Base-by-base conservation (phyloP, 2,888 invertebrate species). In the Ophion ellenae region DNA sequence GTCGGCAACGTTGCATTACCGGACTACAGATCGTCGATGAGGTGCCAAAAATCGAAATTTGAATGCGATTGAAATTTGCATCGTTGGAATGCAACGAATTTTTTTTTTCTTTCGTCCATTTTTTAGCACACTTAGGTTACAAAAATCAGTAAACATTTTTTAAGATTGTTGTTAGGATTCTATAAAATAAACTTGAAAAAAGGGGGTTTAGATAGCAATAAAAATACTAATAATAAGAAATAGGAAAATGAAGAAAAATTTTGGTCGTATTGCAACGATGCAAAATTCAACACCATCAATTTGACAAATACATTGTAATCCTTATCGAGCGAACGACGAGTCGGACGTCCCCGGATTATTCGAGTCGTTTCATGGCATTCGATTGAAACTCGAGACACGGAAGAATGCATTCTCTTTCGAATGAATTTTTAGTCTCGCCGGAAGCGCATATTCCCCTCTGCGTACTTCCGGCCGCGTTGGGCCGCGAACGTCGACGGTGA, bases 341-440 rank as follows among this genome's bases (percentile, higher is more conserved):
- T 61, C 24, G 24, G 57, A 59, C 36, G 10, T 28, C 5, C 45
- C n/a, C 53, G 28, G 7, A 71, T 64, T 80, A 36, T 47, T 47
- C 70, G 64, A 74, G 67, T 70, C 70, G 11, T 73, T 79, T 57
- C 32, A 17, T 45, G 20, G 40, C 24, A 28, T 59, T 61, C 47
- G 45, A 59, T 66, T 75, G 20, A 71, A 9, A 79, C 36, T 20
- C 64, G 36, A 11, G 32, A 20, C 40, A 66, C 59, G 40, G 11
- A 57, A 24, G 40, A 53, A 70, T 28, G 59, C 57, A 20, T 20
- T 11, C 75, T 78, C n/a, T 80, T 85, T 83, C 73, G 36, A 85
- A 83, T 83, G 61, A 67, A 80, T 76, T 83, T 83, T 80, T 85
- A 83, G 83, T 24, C 71, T 57, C 67, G 24, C 83, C 85, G 85